Evolutionary conservation across 2,888 invertebrate genomes (phyloP).

Genomic region (Beris chalybata): DNA sequence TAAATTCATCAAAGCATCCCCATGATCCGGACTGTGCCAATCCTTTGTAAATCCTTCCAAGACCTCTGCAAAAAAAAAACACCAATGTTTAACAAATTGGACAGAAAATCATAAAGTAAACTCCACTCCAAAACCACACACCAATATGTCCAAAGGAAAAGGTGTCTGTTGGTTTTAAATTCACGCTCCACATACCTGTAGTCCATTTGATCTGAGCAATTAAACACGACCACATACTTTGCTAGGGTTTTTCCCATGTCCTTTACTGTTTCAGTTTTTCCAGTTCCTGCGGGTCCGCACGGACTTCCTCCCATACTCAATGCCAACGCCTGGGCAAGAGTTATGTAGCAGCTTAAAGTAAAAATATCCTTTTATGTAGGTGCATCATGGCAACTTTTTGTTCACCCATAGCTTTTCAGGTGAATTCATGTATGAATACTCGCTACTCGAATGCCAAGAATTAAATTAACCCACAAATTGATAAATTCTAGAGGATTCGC

Average conservation of each 20-base stretch:
- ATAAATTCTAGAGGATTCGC: no score
- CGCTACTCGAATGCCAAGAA: no score
- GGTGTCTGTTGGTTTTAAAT: constrained; percentile 1
- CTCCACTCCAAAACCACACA: constrained; percentile 8
- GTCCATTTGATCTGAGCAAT: constrained; percentile 99
- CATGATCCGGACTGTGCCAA: constrained; percentile 94
- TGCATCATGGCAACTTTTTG: background rate
- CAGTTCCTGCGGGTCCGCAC: constrained; percentile 97
- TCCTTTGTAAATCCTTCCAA: constrained; percentile 94
- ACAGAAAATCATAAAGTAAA: constrained; percentile 17
- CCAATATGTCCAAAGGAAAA: background rate
- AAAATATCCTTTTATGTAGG: background rate
- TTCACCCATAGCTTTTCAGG: background rate
- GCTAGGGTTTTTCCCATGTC: constrained; percentile 98
- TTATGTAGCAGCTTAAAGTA: constrained; percentile 85
- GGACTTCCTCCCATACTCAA: constrained; percentile 97
- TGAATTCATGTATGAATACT: no score
- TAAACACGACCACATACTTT: constrained; percentile 95
- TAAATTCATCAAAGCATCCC: constrained; percentile 99
- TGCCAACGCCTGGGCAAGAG: constrained; percentile 90
- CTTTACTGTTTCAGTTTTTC: constrained; percentile 96
- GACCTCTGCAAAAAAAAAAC: constrained; percentile 63
- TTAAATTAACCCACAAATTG: no score
- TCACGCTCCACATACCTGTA: constrained; percentile 62
- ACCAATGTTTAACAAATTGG: constrained; percentile 1